phyloP scores from a whole-genome alignment of 2,113 vertebrate genomes.

The Lepus americanus region DNA sequence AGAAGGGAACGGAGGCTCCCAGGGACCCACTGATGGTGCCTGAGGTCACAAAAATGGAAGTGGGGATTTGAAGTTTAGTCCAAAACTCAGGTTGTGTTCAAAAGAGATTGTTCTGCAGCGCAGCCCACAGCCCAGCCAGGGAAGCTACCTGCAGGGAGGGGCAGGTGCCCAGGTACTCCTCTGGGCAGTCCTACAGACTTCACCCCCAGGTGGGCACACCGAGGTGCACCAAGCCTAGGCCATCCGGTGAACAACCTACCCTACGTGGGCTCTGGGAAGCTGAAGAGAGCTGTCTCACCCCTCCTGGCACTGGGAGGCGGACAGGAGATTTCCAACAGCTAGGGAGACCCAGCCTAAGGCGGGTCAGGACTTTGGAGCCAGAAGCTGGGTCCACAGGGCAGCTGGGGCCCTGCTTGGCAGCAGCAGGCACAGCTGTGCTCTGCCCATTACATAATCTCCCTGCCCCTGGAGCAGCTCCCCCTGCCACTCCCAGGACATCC shows the following conservation, averaged over 20 bases:
- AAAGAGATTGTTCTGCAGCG: background rate
- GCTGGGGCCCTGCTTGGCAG: conserved; percentile 60
- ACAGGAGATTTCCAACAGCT: background rate
- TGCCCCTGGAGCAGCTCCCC: conserved; percentile 26
- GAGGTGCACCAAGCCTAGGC: background rate
- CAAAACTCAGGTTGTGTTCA: background rate
- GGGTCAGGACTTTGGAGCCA: conserved; percentile 63
- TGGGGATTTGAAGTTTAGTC: background rate
- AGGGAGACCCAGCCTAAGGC: background rate
- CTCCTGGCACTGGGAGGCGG: background rate
- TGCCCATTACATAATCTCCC: conserved; percentile 68
- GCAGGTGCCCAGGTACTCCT: background rate
- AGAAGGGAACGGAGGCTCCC: conserved; percentile 10
- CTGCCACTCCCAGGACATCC: conserved; percentile 80
- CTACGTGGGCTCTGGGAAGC: background rate
- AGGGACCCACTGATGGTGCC: background rate
- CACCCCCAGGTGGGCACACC: background rate
- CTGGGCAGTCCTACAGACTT: background rate
- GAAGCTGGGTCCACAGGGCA: conserved; percentile 55
- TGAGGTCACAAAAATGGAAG: background rate
- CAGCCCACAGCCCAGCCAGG: background rate
- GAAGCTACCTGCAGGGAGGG: background rate
- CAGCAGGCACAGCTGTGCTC: conserved; percentile 61
- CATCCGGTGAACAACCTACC: background rate
- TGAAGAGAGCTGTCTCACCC: background rate